Conservation (phyloP, 64 coral and sea anemone species). For the Porites australiensis region DNA sequence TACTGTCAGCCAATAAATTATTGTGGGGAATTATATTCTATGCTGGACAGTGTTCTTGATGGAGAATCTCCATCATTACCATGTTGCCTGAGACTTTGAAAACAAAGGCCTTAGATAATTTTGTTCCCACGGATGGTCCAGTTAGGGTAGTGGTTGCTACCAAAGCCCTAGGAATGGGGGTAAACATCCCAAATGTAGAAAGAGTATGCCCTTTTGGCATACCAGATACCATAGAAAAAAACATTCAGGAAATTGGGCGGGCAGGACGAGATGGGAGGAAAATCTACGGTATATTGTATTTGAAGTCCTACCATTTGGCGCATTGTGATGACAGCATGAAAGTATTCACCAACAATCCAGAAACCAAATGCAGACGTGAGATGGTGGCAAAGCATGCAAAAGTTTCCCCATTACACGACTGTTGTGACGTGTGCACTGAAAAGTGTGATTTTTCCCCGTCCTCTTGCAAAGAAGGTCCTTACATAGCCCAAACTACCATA, state of each 20-base stretch:
- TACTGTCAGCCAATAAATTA: slow-evolving; percentile 55
- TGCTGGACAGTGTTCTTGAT: slow-evolving; percentile 56
- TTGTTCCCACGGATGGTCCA: slow-evolving; percentile 8
- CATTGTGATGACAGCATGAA: slow-evolving; percentile 5
- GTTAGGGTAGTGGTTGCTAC: not conserved
- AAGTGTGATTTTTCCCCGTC: too few species aligned
- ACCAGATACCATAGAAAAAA: slow-evolving; percentile 23
- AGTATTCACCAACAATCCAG: slow-evolving; percentile 19
- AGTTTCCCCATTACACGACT: not conserved
- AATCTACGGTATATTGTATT: not conserved
- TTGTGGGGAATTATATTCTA: slow-evolving; percentile 69
- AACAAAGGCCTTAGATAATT: slow-evolving; percentile 37
- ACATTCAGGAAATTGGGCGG: slow-evolving; percentile 65
- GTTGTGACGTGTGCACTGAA: slow-evolving; percentile 26
- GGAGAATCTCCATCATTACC: slow-evolving; percentile 30
- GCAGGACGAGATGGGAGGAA: slow-evolving; percentile 54
- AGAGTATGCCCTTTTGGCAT: too few species aligned
- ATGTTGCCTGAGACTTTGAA: slow-evolving; percentile 53
- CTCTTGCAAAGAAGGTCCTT: not conserved
- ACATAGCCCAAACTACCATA: not conserved
- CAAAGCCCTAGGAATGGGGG: too few species aligned
- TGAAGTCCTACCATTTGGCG: too few species aligned
- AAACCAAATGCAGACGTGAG: slow-evolving; percentile 38
- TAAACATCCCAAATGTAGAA: too few species aligned
- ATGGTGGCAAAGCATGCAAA: slow-evolving; percentile 2